phyloP scores from a whole-genome alignment of 2,888 invertebrate genomes.

The Trachelus stipa region DNA sequence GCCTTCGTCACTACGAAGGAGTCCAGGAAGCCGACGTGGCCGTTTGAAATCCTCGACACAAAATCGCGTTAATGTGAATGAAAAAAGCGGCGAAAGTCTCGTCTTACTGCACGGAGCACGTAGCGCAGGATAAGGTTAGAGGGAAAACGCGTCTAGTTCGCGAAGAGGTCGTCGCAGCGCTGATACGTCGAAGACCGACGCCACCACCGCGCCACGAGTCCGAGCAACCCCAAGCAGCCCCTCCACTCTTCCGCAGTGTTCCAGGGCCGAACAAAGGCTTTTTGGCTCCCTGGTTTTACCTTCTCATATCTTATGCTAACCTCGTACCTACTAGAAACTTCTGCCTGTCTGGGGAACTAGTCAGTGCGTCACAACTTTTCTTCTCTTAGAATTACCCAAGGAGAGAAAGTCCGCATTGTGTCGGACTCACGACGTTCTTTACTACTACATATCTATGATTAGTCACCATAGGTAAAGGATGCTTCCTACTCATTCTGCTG shows the following conservation, averaged over 20 bases:
- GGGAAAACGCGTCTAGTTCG: conserved; percentile 42
- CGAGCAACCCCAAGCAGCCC: conserved; percentile 16
- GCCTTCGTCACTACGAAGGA: background rate
- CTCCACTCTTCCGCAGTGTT: background rate
- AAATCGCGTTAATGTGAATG: background rate
- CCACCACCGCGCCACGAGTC: conserved; percentile 35
- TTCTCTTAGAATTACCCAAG: background rate
- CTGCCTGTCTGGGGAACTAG: background rate
- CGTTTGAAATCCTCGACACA: background rate
- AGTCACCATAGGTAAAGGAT: background rate
- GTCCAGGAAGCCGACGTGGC: background rate
- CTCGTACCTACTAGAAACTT: background rate
- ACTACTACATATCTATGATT: background rate
- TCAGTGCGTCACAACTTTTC: background rate
- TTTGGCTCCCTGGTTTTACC: conserved; percentile 5
- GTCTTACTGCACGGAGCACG: conserved; percentile 35
- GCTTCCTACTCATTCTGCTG: background rate
- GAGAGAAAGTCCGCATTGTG: background rate
- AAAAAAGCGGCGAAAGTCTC: conserved; percentile 2
- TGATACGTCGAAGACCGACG: conserved; percentile 41
- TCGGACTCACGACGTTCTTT: background rate
- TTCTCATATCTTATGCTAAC: background rate
- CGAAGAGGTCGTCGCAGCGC: conserved; percentile 54
- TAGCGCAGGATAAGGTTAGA: conserved; percentile 45
- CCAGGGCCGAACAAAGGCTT: conserved; percentile 19